Evolutionary conservation across 2,888 invertebrate genomes (phyloP).

Genomic region (Coelinius sp.): DNA sequence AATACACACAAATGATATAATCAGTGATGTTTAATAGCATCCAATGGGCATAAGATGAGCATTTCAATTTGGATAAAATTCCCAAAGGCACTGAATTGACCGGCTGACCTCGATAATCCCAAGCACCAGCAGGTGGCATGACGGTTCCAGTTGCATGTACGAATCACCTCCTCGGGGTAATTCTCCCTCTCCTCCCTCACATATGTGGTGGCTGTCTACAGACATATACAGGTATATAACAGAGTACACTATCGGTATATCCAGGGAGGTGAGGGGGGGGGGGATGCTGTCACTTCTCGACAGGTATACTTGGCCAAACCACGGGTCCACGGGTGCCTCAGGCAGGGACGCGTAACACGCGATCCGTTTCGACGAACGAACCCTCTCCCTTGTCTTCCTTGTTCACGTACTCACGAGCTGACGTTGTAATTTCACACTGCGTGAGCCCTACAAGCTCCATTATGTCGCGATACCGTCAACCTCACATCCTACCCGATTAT

Average conservation of each 20-base stretch:
- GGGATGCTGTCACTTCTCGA: conserved; percentile 45
- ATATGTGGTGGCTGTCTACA: conserved; percentile 3
- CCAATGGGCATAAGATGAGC: conserved; percentile 7
- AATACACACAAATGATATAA: not conserved
- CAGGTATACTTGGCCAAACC: conserved; percentile 24
- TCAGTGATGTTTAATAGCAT: not conserved
- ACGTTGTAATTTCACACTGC: conserved; percentile 64
- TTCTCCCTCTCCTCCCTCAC: not conserved
- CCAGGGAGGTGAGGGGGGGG: not conserved
- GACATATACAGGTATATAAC: conserved; percentile 15
- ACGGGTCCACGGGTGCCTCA: conserved; percentile 25
- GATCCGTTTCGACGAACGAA: conserved; percentile 58
- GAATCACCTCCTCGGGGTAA: not conserved
- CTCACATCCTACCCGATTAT: not conserved
- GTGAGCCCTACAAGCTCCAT: conserved; percentile 57
- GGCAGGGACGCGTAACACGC: conserved; percentile 44
- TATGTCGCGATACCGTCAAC: conserved; percentile 45
- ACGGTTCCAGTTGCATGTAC: conserved; percentile 13
- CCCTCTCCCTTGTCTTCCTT: conserved; percentile 29
- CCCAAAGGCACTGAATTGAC: conserved; percentile 41
- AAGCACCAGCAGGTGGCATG: conserved; percentile 5
- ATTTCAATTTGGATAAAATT: conserved; percentile 38
- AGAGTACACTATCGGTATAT: not conserved
- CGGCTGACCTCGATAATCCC: conserved; percentile 49
- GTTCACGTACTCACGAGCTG: conserved; percentile 46